Evolutionary conservation across 2,113 vertebrate genomes (phyloP), one percentile per base, ranked within the genome.

Genomic region (Rousettus leschenaultii): DNA sequence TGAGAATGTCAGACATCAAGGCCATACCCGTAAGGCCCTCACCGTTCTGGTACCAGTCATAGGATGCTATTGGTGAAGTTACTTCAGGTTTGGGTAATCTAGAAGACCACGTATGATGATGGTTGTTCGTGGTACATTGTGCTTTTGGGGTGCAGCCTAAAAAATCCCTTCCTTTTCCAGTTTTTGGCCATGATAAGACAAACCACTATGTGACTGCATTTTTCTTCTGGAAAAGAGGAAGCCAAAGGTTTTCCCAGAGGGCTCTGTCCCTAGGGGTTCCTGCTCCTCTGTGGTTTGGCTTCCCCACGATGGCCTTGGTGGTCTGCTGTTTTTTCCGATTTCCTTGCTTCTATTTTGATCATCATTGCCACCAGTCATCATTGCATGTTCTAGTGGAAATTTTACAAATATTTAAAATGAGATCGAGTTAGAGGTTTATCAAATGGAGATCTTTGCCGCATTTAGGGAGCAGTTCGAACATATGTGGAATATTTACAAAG

Each of bases 321-420:
- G 43, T 70, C 75, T 87, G 85, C 94, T 92, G 55, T 74, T 94
- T 87, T 95, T 85, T 86, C 82, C 85, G 73, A 38, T 94, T 93
- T 97, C 92, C 88, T 92, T 55, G 71, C 84, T 97, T 96, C 96
- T 95, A 90, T 97, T 97, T 97, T 91, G 61, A 88, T 82, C 86
- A 26, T 43, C 45, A 21, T 80, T 12, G 78, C 91, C 35, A 51
- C 94, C 59, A 77, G 83, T 86, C 71, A 65, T 38, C 35, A 68
- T 57, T 95, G 75, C 51, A 26, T 82, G 61, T 92, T 91, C 92
- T 82, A 40, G 88, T 65, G 55, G 96, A 97, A 95, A 94, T 93
- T 96, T 78, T 94, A 85, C 85, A 97, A 90, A 97, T 96, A 95
- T 92, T 96, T 94, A 90, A 95, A 95, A 95, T 87, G 61, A 96